These are phyloP conservation scores for Catamblyrhynchus diadema DNA, from an alignment of 2,797 vertebrate genomes.

Conservation along the genomic window DNA sequence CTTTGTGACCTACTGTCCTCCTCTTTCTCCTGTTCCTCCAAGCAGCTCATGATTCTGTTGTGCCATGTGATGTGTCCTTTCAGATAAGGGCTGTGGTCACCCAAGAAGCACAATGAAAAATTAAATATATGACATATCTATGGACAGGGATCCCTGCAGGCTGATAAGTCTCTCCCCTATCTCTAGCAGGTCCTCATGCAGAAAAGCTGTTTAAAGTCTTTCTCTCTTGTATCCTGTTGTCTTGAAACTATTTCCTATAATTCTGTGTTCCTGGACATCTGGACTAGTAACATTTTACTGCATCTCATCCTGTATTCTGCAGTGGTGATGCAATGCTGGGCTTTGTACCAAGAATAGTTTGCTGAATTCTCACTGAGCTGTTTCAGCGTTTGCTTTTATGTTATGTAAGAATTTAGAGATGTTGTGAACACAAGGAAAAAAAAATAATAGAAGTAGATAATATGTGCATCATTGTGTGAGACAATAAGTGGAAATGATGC, in stretches of 20 bases:
- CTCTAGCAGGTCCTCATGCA: background rate
- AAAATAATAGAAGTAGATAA: background rate
- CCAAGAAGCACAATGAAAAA: background rate
- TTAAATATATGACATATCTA: background rate
- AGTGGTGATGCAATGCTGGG: background rate
- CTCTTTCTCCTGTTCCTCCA: background rate
- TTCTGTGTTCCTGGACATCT: background rate
- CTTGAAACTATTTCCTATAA: background rate
- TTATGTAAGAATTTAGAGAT: background rate
- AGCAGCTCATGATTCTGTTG: background rate
- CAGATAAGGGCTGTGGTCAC: background rate
- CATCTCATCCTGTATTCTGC: background rate
- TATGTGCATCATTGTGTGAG: background rate
- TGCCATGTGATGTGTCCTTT: background rate
- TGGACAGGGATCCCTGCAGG: background rate
- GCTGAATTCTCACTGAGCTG: background rate
- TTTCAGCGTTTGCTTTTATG: background rate
- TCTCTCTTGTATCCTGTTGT: background rate
- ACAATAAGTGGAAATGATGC: background rate
- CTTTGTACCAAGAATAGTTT: background rate
- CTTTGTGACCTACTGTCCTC: background rate
- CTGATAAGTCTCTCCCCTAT: background rate
- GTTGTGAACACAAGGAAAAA: background rate
- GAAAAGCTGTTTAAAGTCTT: background rate
- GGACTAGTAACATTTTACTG: background rate